Evolutionary conservation across 2,888 invertebrate species (phyloP).

Genomic region (Phasia obesa): DNA sequence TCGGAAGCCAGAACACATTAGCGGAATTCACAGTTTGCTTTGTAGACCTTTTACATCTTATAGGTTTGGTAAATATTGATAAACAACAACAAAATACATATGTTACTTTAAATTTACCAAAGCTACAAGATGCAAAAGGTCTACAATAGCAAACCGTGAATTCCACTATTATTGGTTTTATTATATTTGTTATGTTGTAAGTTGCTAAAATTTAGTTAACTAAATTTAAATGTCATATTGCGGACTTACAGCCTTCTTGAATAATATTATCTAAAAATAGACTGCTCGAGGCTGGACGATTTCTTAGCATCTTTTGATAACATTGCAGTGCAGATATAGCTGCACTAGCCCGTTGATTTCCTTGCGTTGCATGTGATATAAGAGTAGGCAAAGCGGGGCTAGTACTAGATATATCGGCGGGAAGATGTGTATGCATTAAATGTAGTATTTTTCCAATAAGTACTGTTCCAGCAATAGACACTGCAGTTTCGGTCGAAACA

Average conservation of each 20-base stretch:
- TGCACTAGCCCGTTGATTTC: conserved; percentile 91
- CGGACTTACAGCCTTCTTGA: conserved; percentile 83
- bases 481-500: conserved; percentile 90
- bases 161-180: too few species aligned
- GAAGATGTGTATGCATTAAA: conserved; percentile 92
- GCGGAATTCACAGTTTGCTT: too few species aligned
- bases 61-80: too few species aligned
- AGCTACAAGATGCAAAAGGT: too few species aligned
- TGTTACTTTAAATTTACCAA: too few species aligned
- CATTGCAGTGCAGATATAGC: conserved; percentile 91
- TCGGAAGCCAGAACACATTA: too few species aligned
- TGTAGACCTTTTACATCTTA: too few species aligned
- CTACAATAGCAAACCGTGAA: too few species aligned
- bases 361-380: conserved; percentile 89
- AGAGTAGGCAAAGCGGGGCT: conserved; percentile 93
- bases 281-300: conserved; percentile 91
- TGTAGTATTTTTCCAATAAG: conserved; percentile 94
- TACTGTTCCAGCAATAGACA: conserved; percentile 95
- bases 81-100: too few species aligned
- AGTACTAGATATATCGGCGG: conserved; percentile 92
- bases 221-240: background rate
- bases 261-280: conserved; percentile 92
- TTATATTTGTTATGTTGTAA: too few species aligned
- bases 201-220: background rate
- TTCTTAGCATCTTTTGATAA: conserved; percentile 90